Evolutionary conservation across 2,797 vertebrate species (phyloP).

Genomic region (Falco novaeseelandiae): DNA sequence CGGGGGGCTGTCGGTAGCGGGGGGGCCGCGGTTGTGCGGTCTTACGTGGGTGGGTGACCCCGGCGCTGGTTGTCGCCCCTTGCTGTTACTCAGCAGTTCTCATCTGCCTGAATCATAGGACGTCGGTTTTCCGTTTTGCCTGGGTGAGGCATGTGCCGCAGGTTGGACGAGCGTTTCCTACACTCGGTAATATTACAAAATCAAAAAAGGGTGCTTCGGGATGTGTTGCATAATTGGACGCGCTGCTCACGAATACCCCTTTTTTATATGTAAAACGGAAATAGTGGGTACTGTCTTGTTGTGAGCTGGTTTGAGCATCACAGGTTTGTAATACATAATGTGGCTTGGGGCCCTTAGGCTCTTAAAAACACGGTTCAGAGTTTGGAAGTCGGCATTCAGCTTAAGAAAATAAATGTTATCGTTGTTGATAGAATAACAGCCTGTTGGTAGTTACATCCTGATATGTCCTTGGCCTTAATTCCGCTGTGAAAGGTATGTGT

Average conservation of each 20-base stretch:
- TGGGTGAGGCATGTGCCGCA: neutral
- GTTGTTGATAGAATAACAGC: conserved; percentile 7
- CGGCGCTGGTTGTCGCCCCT: neutral
- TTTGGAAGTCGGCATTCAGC: neutral
- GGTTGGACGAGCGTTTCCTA: neutral
- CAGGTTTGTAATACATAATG: neutral
- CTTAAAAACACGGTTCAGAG: neutral
- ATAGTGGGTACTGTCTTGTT: neutral
- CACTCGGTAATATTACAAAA: neutral
- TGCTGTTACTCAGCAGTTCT: neutral
- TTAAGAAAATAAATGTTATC: conserved; percentile 17
- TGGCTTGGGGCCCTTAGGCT: neutral
- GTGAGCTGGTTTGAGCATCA: neutral
- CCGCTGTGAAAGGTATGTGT: neutral
- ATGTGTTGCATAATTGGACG: neutral
- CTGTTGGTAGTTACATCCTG: neutral
- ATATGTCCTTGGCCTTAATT: conserved; percentile 4
- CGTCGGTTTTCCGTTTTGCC: neutral
- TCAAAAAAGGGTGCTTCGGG: neutral
- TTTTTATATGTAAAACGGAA: neutral
- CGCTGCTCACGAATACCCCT: neutral
- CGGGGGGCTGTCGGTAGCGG: neutral
- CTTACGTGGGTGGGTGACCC: neutral
- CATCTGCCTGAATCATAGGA: neutral
- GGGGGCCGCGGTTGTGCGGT: accelerated